Percentiles rank a stretch among this genome's conserved stretches.
Evolutionary conservation across 1,140 invertebrate species (phyloP).

Genomic region (Chironomus tepperi): DNA sequence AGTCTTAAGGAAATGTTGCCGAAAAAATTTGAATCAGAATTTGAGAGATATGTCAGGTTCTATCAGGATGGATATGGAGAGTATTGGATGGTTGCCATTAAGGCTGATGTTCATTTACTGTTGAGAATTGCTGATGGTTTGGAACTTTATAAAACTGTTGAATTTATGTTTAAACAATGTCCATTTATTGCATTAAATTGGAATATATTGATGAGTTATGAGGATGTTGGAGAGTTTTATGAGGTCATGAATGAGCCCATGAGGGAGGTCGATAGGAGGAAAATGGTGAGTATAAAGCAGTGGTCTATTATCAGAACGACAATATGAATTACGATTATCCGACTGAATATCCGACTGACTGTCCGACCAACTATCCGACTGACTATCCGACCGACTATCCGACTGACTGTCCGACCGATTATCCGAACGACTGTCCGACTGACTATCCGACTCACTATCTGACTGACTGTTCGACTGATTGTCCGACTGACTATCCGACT

Average conservation of each 20-base stretch:
- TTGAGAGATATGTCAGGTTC: not conserved
- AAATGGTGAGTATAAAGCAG: not conserved
- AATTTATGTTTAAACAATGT: not conserved
- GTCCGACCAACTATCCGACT: too few species aligned
- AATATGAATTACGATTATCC: too few species aligned
- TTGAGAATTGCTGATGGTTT: not conserved
- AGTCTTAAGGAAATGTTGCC: not conserved
- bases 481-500: too few species aligned
- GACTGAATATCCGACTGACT: too few species aligned
- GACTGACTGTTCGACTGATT: too few species aligned
- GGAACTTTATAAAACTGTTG: not conserved
- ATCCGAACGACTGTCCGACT: too few species aligned
- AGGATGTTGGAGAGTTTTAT: not conserved
- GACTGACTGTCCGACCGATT: too few species aligned
- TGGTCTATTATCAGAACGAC: too few species aligned
- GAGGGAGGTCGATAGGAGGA: not conserved
- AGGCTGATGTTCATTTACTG: not conserved
- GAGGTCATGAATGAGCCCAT: not conserved
- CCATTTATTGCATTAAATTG: not conserved
- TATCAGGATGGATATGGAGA: not conserved
- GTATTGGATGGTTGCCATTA: not conserved
- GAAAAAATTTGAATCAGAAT: not conserved
- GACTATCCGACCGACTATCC: too few species aligned
- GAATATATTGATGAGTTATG: not conserved
- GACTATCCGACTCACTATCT: too few species aligned